Base-by-base conservation (phyloP, 35 echinoderm and acorn worm species). In the Acanthaster planci region DNA sequence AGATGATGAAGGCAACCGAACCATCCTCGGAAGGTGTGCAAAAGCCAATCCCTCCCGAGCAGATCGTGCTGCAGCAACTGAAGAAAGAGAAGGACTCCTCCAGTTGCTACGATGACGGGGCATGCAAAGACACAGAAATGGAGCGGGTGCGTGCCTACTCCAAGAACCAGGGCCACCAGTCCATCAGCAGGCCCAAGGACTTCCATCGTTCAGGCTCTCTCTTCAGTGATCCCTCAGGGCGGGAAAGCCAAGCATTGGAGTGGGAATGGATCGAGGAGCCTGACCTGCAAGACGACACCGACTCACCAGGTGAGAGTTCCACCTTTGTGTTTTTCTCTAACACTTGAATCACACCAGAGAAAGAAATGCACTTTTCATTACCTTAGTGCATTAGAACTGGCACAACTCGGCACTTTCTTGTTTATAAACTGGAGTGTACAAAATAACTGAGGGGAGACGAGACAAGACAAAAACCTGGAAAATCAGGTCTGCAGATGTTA, bases 201-300 rank as follows among this genome's bases (percentile, higher is more conserved):
- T 72, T 72, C 26, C 64, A 23, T 2, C 64, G 29, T 1, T 0
- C 26, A 0, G n/a, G 7, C 21, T 72, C 64, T 1, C 10, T 72
- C 0, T 72, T 72, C 29, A 72, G 64, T 29, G 64, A 72, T 34
- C 29, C 0, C 14, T 12, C 18, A 3, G 34, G 23, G 14, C 26
- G 34, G 10, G 34, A 19, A 14, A n/a, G 34, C 64, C 26, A 34
- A 10, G 34, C 29, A 1, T 1, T 2, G 0, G 64, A 72, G 21
- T 72, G 64, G 64, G 64, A 72, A 26, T 72, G 64, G 64, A 72
- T 72, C 2, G 64, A 72, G 29, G 64, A 72, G 30, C 0, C 64
- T 14, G 64, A 72, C 64, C 64, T 14, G 64, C 7, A 14, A 29
- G 64, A 35, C 34, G 23, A 3, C 26, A 34, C 18, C 14, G 64